These are phyloP conservation scores for Fulica atra DNA, from an alignment of 2,113 vertebrate species.

Conservation along the genomic window DNA sequence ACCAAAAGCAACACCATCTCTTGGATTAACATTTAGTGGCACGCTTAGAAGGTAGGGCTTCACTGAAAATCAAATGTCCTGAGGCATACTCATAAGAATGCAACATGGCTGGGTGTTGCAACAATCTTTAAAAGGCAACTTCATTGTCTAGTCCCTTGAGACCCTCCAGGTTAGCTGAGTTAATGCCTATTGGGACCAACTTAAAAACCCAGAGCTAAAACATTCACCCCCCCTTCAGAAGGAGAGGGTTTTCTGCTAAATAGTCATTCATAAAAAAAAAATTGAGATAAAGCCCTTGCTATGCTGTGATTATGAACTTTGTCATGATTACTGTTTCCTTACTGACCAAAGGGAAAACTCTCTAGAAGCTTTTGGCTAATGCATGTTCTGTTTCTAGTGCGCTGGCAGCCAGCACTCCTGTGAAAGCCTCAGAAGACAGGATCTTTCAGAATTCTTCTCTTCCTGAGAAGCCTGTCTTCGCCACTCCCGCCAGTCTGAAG, in stretches of 20 bases:
- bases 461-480: not conserved
- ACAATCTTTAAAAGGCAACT: not conserved
- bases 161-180: not conserved
- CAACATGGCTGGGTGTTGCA: not conserved
- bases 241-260: not conserved
- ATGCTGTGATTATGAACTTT: not conserved
- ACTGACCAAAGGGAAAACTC: not conserved
- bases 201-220: not conserved
- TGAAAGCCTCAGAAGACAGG: not conserved
- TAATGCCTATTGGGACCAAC: not conserved
- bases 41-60: slow-evolving; percentile 79
- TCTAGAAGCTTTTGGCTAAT: not conserved
- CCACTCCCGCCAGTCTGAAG: slow-evolving; percentile 64
- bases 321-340: not conserved
- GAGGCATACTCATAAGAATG: not conserved
- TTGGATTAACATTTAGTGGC: slow-evolving; percentile 63
- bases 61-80: not conserved
- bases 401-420: slow-evolving; percentile 55
- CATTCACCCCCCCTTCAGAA: not conserved
- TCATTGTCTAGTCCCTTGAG: not conserved
- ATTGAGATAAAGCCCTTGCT: not conserved
- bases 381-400: slow-evolving; percentile 46
- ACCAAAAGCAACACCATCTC: slow-evolving; percentile 59
- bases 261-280: not conserved
- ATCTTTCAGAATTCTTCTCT: slow-evolving; percentile 42